Conservation (phyloP, 2,888 invertebrate species). For the Hydrotaea diabolus region DNA sequence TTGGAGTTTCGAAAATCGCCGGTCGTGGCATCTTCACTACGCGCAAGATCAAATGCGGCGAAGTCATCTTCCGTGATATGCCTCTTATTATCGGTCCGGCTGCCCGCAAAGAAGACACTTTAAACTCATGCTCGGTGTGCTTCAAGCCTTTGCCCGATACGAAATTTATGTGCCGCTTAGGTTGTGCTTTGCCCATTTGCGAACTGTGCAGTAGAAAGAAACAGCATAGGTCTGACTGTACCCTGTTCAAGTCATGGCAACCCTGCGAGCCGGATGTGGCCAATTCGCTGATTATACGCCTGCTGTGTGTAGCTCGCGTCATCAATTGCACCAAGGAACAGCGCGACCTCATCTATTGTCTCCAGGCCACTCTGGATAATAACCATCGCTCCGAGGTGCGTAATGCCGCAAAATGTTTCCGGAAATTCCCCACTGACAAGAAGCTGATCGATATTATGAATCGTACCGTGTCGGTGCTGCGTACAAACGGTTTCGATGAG, state of each 20-base stretch:
- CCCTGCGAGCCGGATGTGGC: constrained; percentile 81
- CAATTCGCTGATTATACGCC: constrained; percentile 77
- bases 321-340: constrained; percentile 77
- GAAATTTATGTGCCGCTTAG: constrained; percentile 83
- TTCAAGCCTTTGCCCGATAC: constrained; percentile 81
- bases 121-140: constrained; percentile 85
- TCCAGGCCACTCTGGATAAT: constrained; percentile 79
- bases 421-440: constrained; percentile 78
- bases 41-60: constrained; percentile 85
- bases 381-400: constrained; percentile 78
- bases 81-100: constrained; percentile 87
- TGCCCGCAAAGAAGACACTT: constrained; percentile 81
- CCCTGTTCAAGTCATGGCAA: constrained; percentile 83
- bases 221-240: constrained; percentile 85
- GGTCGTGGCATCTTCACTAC: constrained; percentile 88
- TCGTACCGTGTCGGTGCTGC: constrained; percentile 78
- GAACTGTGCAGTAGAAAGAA: constrained; percentile 84
- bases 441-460: constrained; percentile 78
- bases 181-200: constrained; percentile 88
- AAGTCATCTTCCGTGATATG: constrained; percentile 87
- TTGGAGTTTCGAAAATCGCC: constrained; percentile 84
- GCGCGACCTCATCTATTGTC: constrained; percentile 76
- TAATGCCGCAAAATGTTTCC: constrained; percentile 77
- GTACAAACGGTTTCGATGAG: constrained; percentile 80
- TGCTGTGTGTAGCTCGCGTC: constrained; percentile 77